Base-by-base conservation (phyloP, 2,888 invertebrate genomes). In the Caenorhabditis sulstoni region DNA sequence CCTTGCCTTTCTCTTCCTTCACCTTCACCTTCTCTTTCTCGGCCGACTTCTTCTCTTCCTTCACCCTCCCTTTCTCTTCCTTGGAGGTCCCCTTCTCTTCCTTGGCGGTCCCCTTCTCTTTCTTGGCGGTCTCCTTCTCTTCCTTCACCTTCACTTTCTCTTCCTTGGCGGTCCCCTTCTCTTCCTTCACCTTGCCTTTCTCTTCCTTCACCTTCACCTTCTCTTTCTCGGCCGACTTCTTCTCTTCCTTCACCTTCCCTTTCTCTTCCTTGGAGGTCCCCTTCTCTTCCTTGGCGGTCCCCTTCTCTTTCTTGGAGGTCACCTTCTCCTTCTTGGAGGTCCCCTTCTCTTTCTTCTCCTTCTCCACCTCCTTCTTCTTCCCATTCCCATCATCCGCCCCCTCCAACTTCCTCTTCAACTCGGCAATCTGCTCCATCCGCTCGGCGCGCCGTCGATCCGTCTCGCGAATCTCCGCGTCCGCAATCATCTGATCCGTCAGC, bases 221-320 rank as follows among this genome's bases (percentile, higher is more conserved):
- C 20, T 64, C 64, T 41, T 52, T 52, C 11, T 22, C 22, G 11
- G 52, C 64, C 16, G 50, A n/a, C 7, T 39, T 39, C 29, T 50
- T 50, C 23, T 64, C 44, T 1, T 52, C 41, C 2, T 50, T 39
- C n/a, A n/a, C n/a, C n/a, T n/a, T n/a, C n/a, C n/a, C n/a, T n/a
- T n/a, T n/a, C n/a, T n/a, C n/a, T n/a, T n/a, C n/a, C n/a, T n/a
- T n/a, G n/a, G n/a, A n/a, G 7, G 57, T 41, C 4, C 29, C 11
- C 20, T 18, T n/a, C 3, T 18, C 3, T n/a, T 50, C 20, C 22
- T 23, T 23, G 0, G 39, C 16, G 52, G 52, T 23, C 18, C 18
- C 41, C 12, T 22, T 18, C 9, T 53, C 12, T 11, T 64, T 22
- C 14, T 22, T n/a, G n/a, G n/a, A n/a, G n/a, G n/a, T n/a, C n/a